Percentiles rank a stretch among this genome's conserved stretches.
phyloP scores from a whole-genome alignment of 1,140 invertebrate genomes.

The Bombyx mandarina region DNA sequence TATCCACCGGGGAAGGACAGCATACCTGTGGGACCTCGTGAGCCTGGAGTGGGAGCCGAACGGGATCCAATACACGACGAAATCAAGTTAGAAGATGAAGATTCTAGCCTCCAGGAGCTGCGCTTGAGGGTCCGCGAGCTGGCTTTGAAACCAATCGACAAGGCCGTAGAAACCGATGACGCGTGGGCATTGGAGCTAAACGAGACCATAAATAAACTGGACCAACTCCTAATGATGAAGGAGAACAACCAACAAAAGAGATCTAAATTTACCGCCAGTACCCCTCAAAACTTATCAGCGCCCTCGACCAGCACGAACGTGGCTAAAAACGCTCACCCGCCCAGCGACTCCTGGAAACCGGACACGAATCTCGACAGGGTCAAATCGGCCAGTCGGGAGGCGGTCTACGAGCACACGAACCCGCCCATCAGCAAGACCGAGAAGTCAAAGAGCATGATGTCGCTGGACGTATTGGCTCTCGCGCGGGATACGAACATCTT shows the following conservation, averaged over 20 bases:
- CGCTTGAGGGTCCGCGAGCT: constrained; percentile 73
- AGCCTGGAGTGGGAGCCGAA: constrained; percentile 93
- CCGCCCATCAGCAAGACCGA: constrained; percentile 42
- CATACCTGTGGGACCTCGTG: constrained; percentile 77
- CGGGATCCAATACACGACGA: constrained; percentile 70
- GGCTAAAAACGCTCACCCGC: constrained; percentile 28
- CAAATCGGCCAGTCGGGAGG: constrained; percentile 50
- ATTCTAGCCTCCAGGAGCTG: constrained; percentile 65
- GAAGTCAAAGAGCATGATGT: constrained; percentile 65
- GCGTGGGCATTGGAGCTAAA: constrained; percentile 76
- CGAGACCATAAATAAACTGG: constrained; percentile 76
- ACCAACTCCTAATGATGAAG: constrained; percentile 75
- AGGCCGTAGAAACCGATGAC: constrained; percentile 73
- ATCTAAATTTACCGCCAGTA: constrained; percentile 49
- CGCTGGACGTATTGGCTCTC: constrained; percentile 51
- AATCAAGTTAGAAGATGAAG: constrained; percentile 38
- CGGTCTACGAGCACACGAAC: constrained; percentile 36
- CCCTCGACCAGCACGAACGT: constrained; percentile 47
- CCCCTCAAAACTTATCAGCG: constrained; percentile 48
- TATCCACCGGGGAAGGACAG: constrained; percentile 58
- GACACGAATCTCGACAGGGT: constrained; percentile 37
- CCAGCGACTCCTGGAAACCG: constrained; percentile 33
- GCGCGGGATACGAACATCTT: constrained; percentile 51
- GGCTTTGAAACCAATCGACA: constrained; percentile 74
- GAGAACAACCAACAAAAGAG: constrained; percentile 70